phyloP scores from a whole-genome alignment of 2,888 invertebrate genomes.

The Thera obeliscata region DNA sequence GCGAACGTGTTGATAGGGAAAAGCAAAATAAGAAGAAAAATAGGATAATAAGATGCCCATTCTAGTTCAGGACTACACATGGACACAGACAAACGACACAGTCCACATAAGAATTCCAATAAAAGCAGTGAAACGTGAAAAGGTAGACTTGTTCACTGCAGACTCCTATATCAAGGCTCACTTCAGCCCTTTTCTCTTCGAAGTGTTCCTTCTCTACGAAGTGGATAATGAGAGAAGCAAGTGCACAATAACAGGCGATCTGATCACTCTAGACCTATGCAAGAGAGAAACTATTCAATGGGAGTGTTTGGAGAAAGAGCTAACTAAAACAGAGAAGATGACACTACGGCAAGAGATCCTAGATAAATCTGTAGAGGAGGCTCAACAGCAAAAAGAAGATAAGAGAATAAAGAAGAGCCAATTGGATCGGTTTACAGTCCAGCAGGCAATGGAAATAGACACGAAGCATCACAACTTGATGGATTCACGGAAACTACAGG shows the following conservation, averaged over 20 bases:
- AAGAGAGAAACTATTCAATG: conserved; percentile 85
- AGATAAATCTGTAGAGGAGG: conserved; percentile 81
- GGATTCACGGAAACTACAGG: conserved; percentile 85
- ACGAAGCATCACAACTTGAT: conserved; percentile 84
- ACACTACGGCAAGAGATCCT: conserved; percentile 83
- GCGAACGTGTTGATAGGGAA: no score
- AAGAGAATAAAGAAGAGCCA: conserved; percentile 79
- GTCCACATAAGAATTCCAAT: conserved; percentile 88
- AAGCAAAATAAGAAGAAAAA: not conserved
- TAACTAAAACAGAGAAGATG: conserved; percentile 84
- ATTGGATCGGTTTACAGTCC: conserved; percentile 82
- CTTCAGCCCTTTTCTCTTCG: conserved; percentile 90
- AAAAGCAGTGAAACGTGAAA: conserved; percentile 85
- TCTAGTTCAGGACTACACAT: conserved; percentile 89
- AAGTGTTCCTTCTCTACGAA: conserved; percentile 86
- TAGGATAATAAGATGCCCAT: conserved; percentile 85
- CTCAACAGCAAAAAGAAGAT: conserved; percentile 82
- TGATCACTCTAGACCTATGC: conserved; percentile 87
- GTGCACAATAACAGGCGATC: conserved; percentile 86
- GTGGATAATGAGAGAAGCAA: conserved; percentile 86
- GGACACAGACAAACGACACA: conserved; percentile 88
- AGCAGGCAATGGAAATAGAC: conserved; percentile 79
- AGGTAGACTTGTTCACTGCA: conserved; percentile 88
- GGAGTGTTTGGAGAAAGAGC: conserved; percentile 82
- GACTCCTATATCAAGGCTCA: conserved; percentile 89